Base-by-base conservation (phyloP, 2,797 vertebrate genomes). In the Acanthurus lineatus region DNA sequence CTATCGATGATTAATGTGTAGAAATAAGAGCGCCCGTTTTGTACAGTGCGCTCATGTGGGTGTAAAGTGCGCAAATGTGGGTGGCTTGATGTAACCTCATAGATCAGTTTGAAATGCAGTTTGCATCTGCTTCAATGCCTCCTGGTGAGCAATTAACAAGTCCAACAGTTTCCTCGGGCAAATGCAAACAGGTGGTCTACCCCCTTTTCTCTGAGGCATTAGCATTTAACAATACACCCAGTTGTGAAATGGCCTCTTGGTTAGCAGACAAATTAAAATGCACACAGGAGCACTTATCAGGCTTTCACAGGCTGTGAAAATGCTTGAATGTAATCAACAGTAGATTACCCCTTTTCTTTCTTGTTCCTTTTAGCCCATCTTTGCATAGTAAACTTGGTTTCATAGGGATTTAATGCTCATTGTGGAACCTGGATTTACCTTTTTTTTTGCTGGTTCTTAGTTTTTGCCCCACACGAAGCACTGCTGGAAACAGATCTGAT, bases 101-200 rank as follows among this genome's bases (percentile, higher is more conserved):
- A 52, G 63, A 63, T 69, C 57, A 35, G 45, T 59, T 9, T 91
- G 93, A 89, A 93, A 93, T 88, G 79, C 69, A 6, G 73, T 78
- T 92, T 73, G 70, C 85, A 89, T 60, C 79, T 78, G 61, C 68
- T 86, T 81, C 79, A 66, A 58, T 90, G 82, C 86, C 92, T 92
- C 94, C 84, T 88, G 89, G 89, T 91, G 90, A 94, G 94, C 94
- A 96, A 96, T 97, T 97, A 96, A 95, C 96, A 95, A 94, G 94
- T 96, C 92, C 93, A 93, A 93, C 88, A 86, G 92, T 92, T 94
- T 93, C 79, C 63, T 73, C 86, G 80, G 73, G 87, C 88, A 90
- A 92, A 95, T 93, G 93, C 91, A 94, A 93, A 95, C 93, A 93
- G 91, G 94, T 90, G 94, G 94, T 89, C 91, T 71, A 32, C 76